Evolutionary conservation across 2,113 vertebrate species (phyloP).

Genomic region (Syngnathus typhle): DNA sequence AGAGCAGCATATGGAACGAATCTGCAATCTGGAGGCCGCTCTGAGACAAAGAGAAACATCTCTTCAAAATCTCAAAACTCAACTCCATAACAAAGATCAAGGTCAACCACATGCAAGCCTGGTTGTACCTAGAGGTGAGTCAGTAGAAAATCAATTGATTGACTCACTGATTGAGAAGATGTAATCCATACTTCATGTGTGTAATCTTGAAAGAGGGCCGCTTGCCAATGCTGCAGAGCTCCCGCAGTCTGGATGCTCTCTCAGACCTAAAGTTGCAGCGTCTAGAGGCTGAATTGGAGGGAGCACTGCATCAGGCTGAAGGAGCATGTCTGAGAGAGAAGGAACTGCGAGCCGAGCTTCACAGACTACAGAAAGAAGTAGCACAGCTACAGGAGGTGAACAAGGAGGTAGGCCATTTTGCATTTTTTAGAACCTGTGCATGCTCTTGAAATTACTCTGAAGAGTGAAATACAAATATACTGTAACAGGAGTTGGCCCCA

Average conservation of each 20-base stretch:
- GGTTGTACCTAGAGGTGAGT: constrained; percentile 70
- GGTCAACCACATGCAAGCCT: constrained; percentile 71
- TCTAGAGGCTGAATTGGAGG: constrained; percentile 80
- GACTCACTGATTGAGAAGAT: not conserved
- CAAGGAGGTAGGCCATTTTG: constrained; percentile 54
- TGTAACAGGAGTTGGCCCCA: constrained; percentile 36
- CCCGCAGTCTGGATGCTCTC: constrained; percentile 66
- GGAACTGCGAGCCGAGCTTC: constrained; percentile 77
- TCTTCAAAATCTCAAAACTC: constrained; percentile 68
- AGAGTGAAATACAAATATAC: not conserved
- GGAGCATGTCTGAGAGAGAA: constrained; percentile 79
- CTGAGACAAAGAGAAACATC: constrained; percentile 73
- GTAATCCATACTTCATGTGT: not conserved
- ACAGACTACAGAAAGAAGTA: constrained; percentile 78
- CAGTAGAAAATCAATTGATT: not conserved
- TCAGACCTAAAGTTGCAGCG: constrained; percentile 68
- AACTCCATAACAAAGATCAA: constrained; percentile 70
- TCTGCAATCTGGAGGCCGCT: constrained; percentile 78
- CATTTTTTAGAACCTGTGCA: not conserved
- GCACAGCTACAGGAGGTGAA: constrained; percentile 76
- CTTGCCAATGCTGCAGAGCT: constrained; percentile 68
- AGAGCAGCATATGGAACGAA: constrained; percentile 80
- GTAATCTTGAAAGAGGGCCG: constrained; percentile 55
- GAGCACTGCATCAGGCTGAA: constrained; percentile 72
- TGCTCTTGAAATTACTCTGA: no score